phyloP scores from a whole-genome alignment of 2,888 invertebrate genomes.

The Caenorhabditis panamensis region DNA sequence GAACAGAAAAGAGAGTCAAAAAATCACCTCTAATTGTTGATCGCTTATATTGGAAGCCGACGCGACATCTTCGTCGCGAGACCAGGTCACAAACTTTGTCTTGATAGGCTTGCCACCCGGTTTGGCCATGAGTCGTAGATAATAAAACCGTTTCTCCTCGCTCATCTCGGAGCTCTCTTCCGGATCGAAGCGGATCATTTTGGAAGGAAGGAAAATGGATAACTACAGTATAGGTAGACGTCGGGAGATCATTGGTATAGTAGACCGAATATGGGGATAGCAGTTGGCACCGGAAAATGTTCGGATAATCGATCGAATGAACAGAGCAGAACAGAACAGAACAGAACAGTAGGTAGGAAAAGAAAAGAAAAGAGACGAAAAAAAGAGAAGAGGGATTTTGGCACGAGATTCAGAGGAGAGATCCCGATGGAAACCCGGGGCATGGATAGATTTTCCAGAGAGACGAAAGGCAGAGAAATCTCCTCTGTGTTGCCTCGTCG shows the following conservation, averaged over 20 bases:
- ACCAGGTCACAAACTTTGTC: conserved; percentile 81
- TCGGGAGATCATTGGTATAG: conserved; percentile 35
- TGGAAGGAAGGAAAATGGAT: background rate
- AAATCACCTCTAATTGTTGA: conserved; percentile 83
- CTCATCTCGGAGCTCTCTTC: conserved; percentile 70
- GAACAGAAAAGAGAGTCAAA: conserved; percentile 34
- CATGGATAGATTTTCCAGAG: background rate
- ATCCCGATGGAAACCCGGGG: background rate
- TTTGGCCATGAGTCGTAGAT: conserved; percentile 81
- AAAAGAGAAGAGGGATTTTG: background rate
- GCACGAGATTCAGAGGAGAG: conserved; percentile 8
- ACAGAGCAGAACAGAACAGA: background rate
- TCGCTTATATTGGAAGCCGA: conserved; percentile 82
- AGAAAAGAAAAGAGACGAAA: background rate
- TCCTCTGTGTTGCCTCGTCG: conserved; percentile 1
- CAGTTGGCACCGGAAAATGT: background rate
- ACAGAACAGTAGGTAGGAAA: background rate
- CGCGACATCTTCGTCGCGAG: conserved; percentile 66
- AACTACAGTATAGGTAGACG: conserved; percentile 31
- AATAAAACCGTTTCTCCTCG: conserved; percentile 80
- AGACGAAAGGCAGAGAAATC: conserved; percentile 25
- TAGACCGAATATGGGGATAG: conserved; percentile 3
- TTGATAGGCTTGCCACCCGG: conserved; percentile 79
- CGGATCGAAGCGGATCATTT: conserved; percentile 71
- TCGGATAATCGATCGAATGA: background rate